A percentile compares a stretch with the other conserved stretches of the same genome.
phyloP scores from a whole-genome alignment of 2,888 invertebrate species.

The Stenotaenia linearis region DNA sequence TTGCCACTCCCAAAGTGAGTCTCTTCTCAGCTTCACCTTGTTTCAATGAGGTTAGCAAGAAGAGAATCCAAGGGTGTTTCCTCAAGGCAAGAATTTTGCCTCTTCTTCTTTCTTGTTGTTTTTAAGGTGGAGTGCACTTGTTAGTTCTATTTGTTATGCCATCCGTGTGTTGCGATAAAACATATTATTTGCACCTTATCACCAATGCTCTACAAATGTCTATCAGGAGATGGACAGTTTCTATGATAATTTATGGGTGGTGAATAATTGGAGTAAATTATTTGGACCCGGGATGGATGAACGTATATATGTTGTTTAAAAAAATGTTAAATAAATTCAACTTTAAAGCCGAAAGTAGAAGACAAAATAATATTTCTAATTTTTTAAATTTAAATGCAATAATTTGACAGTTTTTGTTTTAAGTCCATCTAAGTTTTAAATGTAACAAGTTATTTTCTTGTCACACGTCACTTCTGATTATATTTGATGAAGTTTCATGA shows the following conservation, averaged over 20 bases:
- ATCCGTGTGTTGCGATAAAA: constrained; percentile 19
- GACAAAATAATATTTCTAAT: no score
- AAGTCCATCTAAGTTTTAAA: neutral
- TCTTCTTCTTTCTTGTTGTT: neutral
- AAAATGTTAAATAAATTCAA: no score
- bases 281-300: neutral
- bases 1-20: constrained; percentile 21
- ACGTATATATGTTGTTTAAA: neutral
- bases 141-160: constrained; percentile 12
- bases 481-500: no score
- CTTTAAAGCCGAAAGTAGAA: no score
- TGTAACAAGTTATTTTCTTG: neutral
- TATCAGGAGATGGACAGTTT: constrained; percentile 8
- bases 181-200: constrained; percentile 15
- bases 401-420: neutral
- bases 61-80: neutral
- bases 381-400: neutral
- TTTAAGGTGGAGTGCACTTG: neutral
- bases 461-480: neutral
- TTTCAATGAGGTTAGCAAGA: constrained; percentile 10
- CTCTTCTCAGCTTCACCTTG: constrained; percentile 1
- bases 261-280: neutral
- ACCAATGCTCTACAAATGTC: constrained; percentile 10
- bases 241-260: neutral
- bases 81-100: constrained; percentile 14